Evolutionary conservation across 2,888 invertebrate species (phyloP), one percentile per base, ranked within the genome.

Genomic region (Hydriomena furcata): DNA sequence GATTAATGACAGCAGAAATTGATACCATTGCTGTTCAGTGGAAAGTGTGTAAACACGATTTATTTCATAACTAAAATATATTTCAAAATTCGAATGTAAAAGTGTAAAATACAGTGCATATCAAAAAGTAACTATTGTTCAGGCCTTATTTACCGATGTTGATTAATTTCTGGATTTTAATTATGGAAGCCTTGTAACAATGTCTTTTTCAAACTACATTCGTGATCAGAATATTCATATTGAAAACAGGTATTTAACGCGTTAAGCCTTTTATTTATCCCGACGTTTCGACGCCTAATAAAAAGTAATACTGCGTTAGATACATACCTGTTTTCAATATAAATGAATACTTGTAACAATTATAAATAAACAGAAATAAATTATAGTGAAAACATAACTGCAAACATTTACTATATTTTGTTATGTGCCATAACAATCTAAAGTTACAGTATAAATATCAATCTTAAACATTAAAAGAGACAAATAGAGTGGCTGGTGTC

Each of bases 341-440:
- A 3, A 3, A 17, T 17, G 4, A 17, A 17, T 2, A 3, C 17
- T 17, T 17, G 17, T 17, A 17, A 17, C 17, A 17, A 17, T 17
- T 17, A 23, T 30, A 41, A 30, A n/a, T 17, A 6, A 27, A 36
- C 27, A 21, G 12, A 5, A 44, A 35, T 28, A 44, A 44, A 44
- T 28, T 25, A 43, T 2, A 17, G 17, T 3, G 11, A 11, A 28
- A 25, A 13, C 12, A 4, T 38, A 10, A 28, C 13, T 23, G 10
- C 7, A 35, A n/a, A 7, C 35, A 35, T 21, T 25, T 7, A 2
- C 5, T 10, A 11, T 25, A 37, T 27, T 27, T 27, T 8, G 17
- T 1, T 27, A 5, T 27, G 27, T 10, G 27, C 27, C 8, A 10
- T 25, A 2, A 7, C 8, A 27, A 8, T n/a, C 27, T 27, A 10